Evolutionary conservation across 2,797 vertebrate species (phyloP).

Genomic region (Acanthornis magna): DNA sequence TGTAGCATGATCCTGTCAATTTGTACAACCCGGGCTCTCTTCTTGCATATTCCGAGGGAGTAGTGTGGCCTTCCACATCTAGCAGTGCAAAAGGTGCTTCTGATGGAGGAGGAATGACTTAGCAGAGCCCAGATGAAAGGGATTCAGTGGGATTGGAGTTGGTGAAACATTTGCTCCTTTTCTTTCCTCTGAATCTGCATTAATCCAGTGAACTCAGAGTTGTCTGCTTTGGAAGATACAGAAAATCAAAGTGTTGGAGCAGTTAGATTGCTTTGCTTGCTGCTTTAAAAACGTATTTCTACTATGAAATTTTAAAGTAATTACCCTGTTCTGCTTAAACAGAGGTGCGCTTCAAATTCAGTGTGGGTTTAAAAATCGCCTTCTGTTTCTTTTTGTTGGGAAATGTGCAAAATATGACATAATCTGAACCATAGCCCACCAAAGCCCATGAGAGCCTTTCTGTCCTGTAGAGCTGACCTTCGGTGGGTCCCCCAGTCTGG

Average conservation of each 20-base stretch:
- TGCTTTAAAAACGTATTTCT: neutral
- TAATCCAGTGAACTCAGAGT: neutral
- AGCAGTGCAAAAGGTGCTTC: neutral
- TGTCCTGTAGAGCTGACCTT: neutral
- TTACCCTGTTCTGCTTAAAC: neutral
- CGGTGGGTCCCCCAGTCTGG: neutral
- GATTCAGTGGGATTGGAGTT: neutral
- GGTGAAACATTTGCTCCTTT: neutral
- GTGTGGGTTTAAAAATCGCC: neutral
- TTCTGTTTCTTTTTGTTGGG: neutral
- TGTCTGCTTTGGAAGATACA: neutral
- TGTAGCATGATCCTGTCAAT: neutral
- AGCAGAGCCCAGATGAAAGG: neutral
- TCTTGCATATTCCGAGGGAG: neutral
- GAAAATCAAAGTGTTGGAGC: neutral
- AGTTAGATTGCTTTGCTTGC: neutral
- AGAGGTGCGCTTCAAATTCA: neutral
- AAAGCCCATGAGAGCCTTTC: neutral
- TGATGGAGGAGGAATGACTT: neutral
- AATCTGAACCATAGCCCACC: neutral
- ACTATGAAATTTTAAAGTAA: neutral
- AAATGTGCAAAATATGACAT: neutral
- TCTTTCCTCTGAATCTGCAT: neutral
- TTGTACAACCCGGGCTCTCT: neutral
- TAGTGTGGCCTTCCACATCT: neutral